Base-by-base conservation (phyloP, 30 jellyfish, hydroid and myxozoan species). In the Pelagia noctiluca region DNA sequence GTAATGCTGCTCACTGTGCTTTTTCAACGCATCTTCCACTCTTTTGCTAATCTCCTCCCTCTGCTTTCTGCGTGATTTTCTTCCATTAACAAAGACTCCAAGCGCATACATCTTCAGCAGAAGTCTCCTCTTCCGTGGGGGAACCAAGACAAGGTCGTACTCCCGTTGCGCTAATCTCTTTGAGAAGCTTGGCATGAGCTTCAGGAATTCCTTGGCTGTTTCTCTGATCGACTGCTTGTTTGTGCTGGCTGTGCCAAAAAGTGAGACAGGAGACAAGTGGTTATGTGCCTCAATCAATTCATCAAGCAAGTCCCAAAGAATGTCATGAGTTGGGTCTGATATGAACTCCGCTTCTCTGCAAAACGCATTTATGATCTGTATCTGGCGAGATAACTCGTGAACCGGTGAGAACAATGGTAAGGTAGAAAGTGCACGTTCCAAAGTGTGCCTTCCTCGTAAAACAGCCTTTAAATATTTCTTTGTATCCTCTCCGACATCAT, bases 241-340 rank as follows among this genome's bases (percentile, higher is more conserved):
- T 3, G 98, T 88, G 70, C 85, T 96, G 3, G 98, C 89, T 25
- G 79, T 50, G 2, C 98, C 98, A 93, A 93, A 93, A 33, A 93
- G 96, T 34, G 98, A 93, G 35, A 87, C 80, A 16, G 93, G 93
- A 10, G 93, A 86, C 29, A 93, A 84, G 26, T 75, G 96, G 54
- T 93, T 93, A 47, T 93, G 98, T 1, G 97, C 97, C 42, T 93
- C 96, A n/a, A 93, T 93, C 13, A 93, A 84, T 48, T 93, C 98
- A 78, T 93, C 98, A 30, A 93, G 87, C 47, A 93, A 70, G 65
- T 93, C 98, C 98, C 97, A 93, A 28, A 93, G 88, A 13, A 97
- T 93, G 90, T 93, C 98, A 50, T 93, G 98, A 7, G 96, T 93
- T 38, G 97, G 97, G 52, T 93, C 97, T 12, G 89, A 69, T 13